A percentile compares a stretch with the other conserved stretches of the same genome.
These are phyloP conservation scores for Girardinus metallicus DNA, from an alignment of 2,797 vertebrate genomes.

Conservation along the genomic window DNA sequence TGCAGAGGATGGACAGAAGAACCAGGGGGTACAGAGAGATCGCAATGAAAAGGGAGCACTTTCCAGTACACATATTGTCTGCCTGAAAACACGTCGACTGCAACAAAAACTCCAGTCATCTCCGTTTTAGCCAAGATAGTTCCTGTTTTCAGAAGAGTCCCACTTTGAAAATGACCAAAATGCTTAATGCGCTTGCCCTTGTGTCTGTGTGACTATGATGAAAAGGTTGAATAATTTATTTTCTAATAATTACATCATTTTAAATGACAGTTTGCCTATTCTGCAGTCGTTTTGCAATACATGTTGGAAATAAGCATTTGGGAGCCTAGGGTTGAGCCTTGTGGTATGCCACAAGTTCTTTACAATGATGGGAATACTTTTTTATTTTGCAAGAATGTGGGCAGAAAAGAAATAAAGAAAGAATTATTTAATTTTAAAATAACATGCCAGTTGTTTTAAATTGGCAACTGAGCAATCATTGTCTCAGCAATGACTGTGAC, in stretches of 20 bases:
- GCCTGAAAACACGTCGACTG: not conserved
- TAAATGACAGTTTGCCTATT: no score
- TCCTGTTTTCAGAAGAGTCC: slow-evolving; percentile 35
- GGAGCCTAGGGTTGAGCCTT: not conserved
- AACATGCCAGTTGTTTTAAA: not conserved
- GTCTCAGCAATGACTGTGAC: not conserved
- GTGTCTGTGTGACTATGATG: not conserved
- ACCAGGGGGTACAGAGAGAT: slow-evolving; percentile 76
- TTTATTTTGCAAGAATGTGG: not conserved
- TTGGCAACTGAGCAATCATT: not conserved
- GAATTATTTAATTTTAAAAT: not conserved
- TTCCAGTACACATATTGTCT: slow-evolving; percentile 81
- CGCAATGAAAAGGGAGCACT: slow-evolving; percentile 78
- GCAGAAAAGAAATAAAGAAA: not conserved
- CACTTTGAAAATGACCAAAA: not conserved
- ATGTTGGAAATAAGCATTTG: not conserved
- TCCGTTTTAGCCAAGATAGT: not conserved
- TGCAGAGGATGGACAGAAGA: slow-evolving; percentile 78
- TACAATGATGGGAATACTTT: not conserved
- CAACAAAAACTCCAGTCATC: not conserved
- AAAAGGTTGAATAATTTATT: accelerated
- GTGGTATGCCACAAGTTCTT: not conserved
- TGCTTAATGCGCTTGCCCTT: not conserved
- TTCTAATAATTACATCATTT: not conserved
- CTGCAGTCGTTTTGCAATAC: not conserved